Conservation (phyloP, 2,797 vertebrate genomes). For the Gadopsis bispinosus region DNA sequence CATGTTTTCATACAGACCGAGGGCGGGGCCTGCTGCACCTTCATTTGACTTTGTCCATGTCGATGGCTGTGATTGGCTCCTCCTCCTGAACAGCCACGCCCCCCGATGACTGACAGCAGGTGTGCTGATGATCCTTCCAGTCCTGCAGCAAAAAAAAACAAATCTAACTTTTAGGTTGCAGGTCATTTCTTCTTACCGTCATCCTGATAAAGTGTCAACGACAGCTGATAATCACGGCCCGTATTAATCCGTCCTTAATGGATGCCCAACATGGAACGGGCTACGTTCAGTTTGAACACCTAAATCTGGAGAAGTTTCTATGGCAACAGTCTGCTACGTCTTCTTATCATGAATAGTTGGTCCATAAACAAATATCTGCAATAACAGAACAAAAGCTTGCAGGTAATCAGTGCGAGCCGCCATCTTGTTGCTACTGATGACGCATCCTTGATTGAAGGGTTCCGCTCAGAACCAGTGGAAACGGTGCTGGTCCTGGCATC, state of each 20-base stretch:
- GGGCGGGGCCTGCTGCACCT: too few relatives aligned
- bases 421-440: too few relatives aligned
- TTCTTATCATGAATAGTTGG: too few relatives aligned
- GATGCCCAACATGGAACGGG: too few relatives aligned
- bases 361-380: too few relatives aligned
- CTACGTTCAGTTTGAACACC: too few relatives aligned
- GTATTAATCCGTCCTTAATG: not conserved
- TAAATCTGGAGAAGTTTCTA: too few relatives aligned
- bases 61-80: conserved; percentile 86
- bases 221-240: not conserved
- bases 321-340: too few relatives aligned
- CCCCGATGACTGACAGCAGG: conserved; percentile 89
- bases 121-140: conserved; percentile 98
- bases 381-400: too few relatives aligned
- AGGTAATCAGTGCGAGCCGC: too few relatives aligned
- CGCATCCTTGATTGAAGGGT: too few relatives aligned
- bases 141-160: conserved; percentile 82
- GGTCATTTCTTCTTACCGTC: not conserved
- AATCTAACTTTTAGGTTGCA: not conserved
- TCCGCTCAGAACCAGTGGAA: too few relatives aligned
- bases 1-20: not conserved
- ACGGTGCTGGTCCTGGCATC: not conserved
- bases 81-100: conserved; percentile 86
- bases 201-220: not conserved
- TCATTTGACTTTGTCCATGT: conserved; percentile 90